Conservation (phyloP, 2,888 invertebrate genomes). For the Tipula unca region DNA sequence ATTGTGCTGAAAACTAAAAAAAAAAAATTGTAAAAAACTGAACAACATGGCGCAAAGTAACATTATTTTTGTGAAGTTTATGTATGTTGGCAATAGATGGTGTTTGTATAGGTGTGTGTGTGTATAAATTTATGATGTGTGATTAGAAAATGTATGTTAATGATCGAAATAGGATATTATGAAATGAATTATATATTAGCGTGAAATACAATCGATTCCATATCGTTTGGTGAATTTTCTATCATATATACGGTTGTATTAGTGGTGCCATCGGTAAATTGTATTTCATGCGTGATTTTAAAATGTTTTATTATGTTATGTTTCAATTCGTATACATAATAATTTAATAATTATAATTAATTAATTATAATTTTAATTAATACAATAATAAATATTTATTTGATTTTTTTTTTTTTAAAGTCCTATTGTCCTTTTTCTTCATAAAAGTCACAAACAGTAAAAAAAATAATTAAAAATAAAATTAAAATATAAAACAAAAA, state of each 20-base stretch:
- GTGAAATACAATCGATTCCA: neutral
- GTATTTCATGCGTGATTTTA: neutral
- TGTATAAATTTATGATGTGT: neutral
- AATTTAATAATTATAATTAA: neutral
- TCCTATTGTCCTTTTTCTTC: neutral
- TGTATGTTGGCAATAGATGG: neutral
- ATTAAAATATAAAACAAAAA: neutral
- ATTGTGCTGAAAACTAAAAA: neutral
- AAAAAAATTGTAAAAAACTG: neutral
- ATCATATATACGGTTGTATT: neutral
- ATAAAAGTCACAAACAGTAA: conserved; percentile 8
- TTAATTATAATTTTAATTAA: neutral
- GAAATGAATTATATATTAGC: too few relatives aligned
- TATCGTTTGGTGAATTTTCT: neutral
- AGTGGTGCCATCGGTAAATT: neutral
- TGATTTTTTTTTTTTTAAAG: neutral
- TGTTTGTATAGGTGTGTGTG: neutral
- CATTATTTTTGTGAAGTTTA: neutral
- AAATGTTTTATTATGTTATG: neutral
- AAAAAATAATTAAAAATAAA: neutral
- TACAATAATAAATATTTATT: neutral
- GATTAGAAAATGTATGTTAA: too few relatives aligned
- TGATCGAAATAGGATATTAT: too few relatives aligned
- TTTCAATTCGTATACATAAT: neutral
- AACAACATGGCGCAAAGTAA: neutral